Evolutionary conservation across 1,140 invertebrate species (phyloP).

Genomic region (Aphidius gifuensis): DNA sequence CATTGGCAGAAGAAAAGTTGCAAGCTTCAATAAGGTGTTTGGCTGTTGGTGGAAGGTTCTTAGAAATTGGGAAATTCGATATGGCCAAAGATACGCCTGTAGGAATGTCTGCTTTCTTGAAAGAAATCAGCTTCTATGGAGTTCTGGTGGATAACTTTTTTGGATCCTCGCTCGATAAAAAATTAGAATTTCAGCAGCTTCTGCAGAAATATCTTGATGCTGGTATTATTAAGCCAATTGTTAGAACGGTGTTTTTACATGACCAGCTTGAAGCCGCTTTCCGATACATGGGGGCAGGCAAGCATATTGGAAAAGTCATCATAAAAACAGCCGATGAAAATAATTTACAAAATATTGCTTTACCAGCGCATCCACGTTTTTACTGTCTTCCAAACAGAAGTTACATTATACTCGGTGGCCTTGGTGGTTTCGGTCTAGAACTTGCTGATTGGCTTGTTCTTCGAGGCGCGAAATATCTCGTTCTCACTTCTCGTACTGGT

Average conservation of each 20-base stretch:
- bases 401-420: slow-evolving; percentile 63
- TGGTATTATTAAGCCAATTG: slow-evolving; percentile 55
- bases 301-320: slow-evolving; percentile 75
- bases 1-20: slow-evolving; percentile 74
- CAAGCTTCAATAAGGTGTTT: slow-evolving; percentile 77
- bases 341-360: slow-evolving; percentile 29
- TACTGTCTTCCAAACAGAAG: slow-evolving; percentile 51
- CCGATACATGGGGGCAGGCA: slow-evolving; percentile 67
- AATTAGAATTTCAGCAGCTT: no score
- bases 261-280: slow-evolving; percentile 55
- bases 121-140: slow-evolving; percentile 78
- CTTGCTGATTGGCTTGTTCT: slow-evolving; percentile 72
- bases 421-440: slow-evolving; percentile 81
- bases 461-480: slow-evolving; percentile 65
- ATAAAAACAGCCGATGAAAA: slow-evolving; percentile 59
- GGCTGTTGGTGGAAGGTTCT: slow-evolving; percentile 63
- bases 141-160: no score
- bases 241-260: slow-evolving; percentile 47
- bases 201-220: no score
- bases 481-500: slow-evolving; percentile 70
- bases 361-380: slow-evolving; percentile 56
- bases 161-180: no score
- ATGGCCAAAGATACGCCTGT: slow-evolving; percentile 64
- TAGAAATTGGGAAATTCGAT: slow-evolving; percentile 79
- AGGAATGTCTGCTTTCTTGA: slow-evolving; percentile 74